Base-by-base conservation (phyloP, 2,113 vertebrate species). In the Henicopernis longicauda region DNA sequence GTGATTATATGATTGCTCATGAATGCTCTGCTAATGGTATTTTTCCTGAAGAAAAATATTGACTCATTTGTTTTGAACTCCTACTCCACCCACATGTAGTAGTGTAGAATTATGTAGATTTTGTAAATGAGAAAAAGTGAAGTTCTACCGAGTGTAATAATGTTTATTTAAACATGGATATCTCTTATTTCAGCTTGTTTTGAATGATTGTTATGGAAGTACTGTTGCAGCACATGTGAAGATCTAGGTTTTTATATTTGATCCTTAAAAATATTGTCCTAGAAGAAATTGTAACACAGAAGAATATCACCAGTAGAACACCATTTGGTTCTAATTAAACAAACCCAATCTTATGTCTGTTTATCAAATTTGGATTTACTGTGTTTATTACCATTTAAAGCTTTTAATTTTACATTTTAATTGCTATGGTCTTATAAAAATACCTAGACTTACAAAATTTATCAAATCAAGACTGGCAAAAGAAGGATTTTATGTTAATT, bases 11-110 rank as follows among this genome's bases (percentile, higher is more conserved):
- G 96, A 96, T 97, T 97, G 91, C 96, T 96, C 93, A 95, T 96
- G 97, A 97, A 96, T 96, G 74, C 94, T 96, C 86, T 89, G 78
- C 94, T 97, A 95, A 95, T 97, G 96, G 91, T 85, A 94, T 95
- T 96, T 97, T 97, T 94, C 86, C 89, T 95, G 74, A 87, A 93
- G 94, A 97, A 91, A 97, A 97, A 97, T 95, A 97, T 96, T 97
- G 97, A 97, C 96, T 97, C 95, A 97, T 96, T 97, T 96, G 87
- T 97, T 97, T 97, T 96, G 89, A 96, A 97, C 96, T 96, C 93
- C 96, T 91, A 96, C 96, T 95, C 97, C 96, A 91, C 95, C 97
- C 95, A 95, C 95, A 80, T 82, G 74, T 91, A 91, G 82, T 93
- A 95, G 95, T 78, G 91, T 95, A 95, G 95, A 97, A 97, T 97